phyloP scores from a whole-genome alignment of 64 coral and sea anemone genomes.

The Trachythela sp. region DNA sequence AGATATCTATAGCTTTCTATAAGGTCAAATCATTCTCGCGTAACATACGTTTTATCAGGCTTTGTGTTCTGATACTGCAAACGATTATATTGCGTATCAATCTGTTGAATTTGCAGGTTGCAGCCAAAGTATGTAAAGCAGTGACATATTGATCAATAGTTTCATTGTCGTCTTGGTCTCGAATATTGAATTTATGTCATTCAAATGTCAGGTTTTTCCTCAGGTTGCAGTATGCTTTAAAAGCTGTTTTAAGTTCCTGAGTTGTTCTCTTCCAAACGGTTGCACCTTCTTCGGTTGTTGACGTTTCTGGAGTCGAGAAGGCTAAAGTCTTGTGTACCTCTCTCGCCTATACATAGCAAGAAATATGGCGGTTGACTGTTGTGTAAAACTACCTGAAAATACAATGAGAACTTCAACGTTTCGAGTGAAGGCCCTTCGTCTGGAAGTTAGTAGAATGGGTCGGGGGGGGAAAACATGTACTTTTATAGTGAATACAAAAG shows the following conservation, averaged over 20 bases:
- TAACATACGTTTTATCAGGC: slow-evolving; percentile 21
- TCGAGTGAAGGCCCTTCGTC: no score
- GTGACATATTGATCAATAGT: slow-evolving; percentile 12
- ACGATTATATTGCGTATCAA: slow-evolving; percentile 37
- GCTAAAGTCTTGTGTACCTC: background rate
- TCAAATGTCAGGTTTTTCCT: slow-evolving; percentile 28
- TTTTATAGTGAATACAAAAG: no score
- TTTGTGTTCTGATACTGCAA: slow-evolving; percentile 29
- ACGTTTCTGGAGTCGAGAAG: background rate
- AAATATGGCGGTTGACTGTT: no score
- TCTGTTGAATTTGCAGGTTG: slow-evolving; percentile 15
- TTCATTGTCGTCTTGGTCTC: background rate
- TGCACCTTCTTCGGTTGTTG: background rate
- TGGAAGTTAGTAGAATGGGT: no score
- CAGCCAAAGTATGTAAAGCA: background rate
- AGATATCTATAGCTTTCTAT: slow-evolving; percentile 6
- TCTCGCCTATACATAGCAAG: background rate
- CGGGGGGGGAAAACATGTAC: no score
- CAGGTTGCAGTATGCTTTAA: slow-evolving; percentile 30
- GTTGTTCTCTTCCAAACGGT: slow-evolving; percentile 28
- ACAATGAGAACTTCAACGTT: no score
- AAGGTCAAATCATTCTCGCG: slow-evolving; percentile 22
- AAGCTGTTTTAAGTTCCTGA: slow-evolving; percentile 16
- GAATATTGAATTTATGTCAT: slow-evolving; percentile 19
- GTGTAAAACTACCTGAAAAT: no score